Percentiles rank a stretch among this genome's conserved stretches.
These are phyloP conservation scores for Liasis olivaceus DNA, from an alignment of 2,797 vertebrate genomes.

Conservation along the genomic window DNA sequence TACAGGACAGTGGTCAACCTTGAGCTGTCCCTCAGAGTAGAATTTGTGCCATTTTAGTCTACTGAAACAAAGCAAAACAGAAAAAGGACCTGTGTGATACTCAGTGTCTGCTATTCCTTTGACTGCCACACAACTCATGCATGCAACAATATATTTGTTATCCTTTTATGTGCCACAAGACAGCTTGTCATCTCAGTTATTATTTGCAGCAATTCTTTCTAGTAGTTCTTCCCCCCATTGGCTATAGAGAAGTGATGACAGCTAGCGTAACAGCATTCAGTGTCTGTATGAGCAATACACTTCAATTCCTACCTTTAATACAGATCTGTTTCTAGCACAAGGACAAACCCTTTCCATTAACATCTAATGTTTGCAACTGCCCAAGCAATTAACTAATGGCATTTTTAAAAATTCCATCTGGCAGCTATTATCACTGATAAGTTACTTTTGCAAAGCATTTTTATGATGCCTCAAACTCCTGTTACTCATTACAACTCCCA, in stretches of 20 bases:
- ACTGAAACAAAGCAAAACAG: background rate
- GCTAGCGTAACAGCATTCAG: rapidly evolving
- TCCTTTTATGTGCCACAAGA: background rate
- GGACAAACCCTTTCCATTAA: background rate
- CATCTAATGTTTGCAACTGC: background rate
- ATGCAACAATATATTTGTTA: background rate
- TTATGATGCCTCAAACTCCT: conserved; percentile 24
- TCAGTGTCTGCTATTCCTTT: background rate
- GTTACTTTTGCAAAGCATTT: conserved; percentile 33
- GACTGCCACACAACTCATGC: background rate
- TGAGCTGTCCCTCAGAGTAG: background rate
- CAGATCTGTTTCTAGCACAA: background rate
- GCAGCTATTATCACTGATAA: background rate
- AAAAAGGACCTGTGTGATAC: background rate
- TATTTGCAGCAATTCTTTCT: background rate
- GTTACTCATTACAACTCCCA: conserved; percentile 7
- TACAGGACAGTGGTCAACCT: background rate
- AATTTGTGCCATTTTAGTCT: background rate
- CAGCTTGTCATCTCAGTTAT: background rate
- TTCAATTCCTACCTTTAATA: conserved; percentile 8
- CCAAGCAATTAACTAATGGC: conserved; percentile 32
- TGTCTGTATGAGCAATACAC: background rate
- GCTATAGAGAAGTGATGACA: background rate
- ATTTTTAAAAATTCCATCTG: conserved; percentile 23
- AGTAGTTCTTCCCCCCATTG: background rate